Base-by-base conservation (phyloP, 2,113 vertebrate genomes). In the Eolophus roseicapilla region DNA sequence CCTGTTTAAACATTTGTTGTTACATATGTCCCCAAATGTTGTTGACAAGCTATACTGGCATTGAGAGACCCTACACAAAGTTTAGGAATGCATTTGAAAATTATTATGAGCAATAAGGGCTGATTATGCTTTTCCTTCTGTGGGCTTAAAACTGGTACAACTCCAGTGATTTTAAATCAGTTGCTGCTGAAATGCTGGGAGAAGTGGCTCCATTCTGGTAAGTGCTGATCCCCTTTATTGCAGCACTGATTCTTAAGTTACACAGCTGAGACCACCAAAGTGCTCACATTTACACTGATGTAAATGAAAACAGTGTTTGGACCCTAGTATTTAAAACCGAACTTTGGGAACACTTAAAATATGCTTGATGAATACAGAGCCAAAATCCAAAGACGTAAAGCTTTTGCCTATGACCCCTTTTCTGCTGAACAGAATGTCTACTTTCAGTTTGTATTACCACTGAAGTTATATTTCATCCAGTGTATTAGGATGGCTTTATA, bases 31-130 rank as follows among this genome's bases (percentile, higher is more conserved):
- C 93, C 88, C 92, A 90, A 97, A 95, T 94, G 86, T 95, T 96
- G 90, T 96, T 96, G 95, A 97, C 92, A 94, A 96, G 93, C 86
- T 96, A 93, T 91, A 96, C 90, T 95, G 95, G 92, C 95, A 94
- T 96, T 90, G 93, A 93, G 80, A 94, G 96, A 92, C 95, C 92
- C 82, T 96, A 95, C 90, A 94, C 93, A 96, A 93, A 96, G 88
- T 96, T 93, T 90, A 96, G 93, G 83, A 93, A 96, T 84, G 65
- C 62, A 90, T 93, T 91, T 95, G 76, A 92, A 94, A 82, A 91
- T 84, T 88, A 60, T 43, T 94, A 70, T 73, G 75, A 92, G 62
- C 79, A 94, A 52, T 81, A 92, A 92, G 69, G 13, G 39, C 52
- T 96, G 86, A 90, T 95, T 93, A 86, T 93, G 70, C 85, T 88